These are phyloP conservation scores for Malthinus flaveolus DNA, from an alignment of 2,888 invertebrate species.

Conservation along the genomic window DNA sequence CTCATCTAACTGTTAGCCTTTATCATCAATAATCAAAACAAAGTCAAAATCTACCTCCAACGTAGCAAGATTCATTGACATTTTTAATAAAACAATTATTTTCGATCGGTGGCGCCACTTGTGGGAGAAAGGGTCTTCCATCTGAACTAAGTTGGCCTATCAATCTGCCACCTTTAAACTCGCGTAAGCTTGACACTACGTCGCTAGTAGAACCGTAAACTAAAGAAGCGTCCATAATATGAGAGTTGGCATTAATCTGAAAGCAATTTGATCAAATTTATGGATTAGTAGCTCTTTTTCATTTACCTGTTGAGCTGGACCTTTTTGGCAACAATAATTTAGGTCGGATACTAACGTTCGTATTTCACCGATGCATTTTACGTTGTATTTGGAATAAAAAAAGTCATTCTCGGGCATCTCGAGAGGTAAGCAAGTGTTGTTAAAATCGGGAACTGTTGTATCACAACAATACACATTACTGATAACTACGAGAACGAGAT, in stretches of 20 bases:
- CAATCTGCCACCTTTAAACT: constrained; percentile 8
- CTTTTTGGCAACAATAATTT: not conserved
- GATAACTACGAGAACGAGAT: not conserved
- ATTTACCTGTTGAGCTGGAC: not conserved
- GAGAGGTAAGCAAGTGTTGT: constrained; percentile 5
- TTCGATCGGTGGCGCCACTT: not conserved
- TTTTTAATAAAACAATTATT: not conserved
- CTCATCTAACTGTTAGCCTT: too few species aligned
- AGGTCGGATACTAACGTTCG: not conserved
- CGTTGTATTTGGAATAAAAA: constrained; percentile 9
- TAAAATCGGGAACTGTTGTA: not conserved
- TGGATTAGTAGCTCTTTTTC: not conserved
- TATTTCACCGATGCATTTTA: constrained; percentile 6
- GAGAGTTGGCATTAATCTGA: constrained; percentile 9
- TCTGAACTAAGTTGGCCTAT: not conserved
- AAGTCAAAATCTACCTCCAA: constrained; percentile 1
- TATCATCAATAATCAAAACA: too few species aligned
- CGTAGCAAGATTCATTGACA: constrained; percentile 5
- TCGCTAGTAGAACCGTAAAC: constrained; percentile 8
- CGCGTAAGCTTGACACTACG: not conserved
- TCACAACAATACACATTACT: constrained; percentile 5
- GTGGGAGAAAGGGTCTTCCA: constrained; percentile 7
- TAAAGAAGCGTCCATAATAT: constrained; percentile 12
- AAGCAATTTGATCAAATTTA: not conserved
- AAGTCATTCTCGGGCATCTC: constrained; percentile 1